These are phyloP conservation scores for Odocoileus virginianus DNA, from an alignment of 2,113 vertebrate species.

Conservation along the genomic window DNA sequence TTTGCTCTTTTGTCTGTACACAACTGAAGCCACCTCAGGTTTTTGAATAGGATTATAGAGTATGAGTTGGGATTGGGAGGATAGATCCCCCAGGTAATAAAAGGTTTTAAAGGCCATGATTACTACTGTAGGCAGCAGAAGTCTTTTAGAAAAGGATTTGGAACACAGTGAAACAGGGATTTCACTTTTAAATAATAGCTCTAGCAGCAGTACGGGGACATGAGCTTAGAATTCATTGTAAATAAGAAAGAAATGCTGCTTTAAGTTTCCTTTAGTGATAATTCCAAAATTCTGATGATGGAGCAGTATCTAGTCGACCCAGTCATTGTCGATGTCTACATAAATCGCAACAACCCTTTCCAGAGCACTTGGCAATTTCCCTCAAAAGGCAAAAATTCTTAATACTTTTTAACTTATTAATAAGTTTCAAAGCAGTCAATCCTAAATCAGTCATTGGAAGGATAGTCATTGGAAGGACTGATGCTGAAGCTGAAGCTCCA, in stretches of 20 bases:
- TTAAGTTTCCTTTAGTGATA: not conserved
- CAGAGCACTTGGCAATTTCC: not conserved
- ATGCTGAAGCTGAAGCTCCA: not conserved
- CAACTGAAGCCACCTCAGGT: not conserved
- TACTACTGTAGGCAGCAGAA: not conserved
- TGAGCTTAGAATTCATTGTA: not conserved
- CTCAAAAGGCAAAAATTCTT: not conserved
- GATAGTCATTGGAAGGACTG: not conserved
- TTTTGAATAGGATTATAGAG: not conserved
- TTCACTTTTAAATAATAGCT: not conserved
- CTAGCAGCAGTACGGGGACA: not conserved
- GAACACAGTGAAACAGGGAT: not conserved
- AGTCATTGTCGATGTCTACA: not conserved
- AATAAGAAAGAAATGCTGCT: not conserved
- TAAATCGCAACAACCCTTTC: not conserved
- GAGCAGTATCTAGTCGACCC: not conserved
- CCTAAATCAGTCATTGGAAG: not conserved
- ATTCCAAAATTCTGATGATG: not conserved
- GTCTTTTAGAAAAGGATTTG: not conserved
- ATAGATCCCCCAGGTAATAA: not conserved
- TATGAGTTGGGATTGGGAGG: not conserved
- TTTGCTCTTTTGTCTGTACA: not conserved
- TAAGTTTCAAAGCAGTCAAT: not conserved
- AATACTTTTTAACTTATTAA: not conserved
- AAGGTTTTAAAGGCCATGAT: not conserved